Base-by-base conservation (phyloP, 2,113 vertebrate species). In the Oostethus manadensis region DNA sequence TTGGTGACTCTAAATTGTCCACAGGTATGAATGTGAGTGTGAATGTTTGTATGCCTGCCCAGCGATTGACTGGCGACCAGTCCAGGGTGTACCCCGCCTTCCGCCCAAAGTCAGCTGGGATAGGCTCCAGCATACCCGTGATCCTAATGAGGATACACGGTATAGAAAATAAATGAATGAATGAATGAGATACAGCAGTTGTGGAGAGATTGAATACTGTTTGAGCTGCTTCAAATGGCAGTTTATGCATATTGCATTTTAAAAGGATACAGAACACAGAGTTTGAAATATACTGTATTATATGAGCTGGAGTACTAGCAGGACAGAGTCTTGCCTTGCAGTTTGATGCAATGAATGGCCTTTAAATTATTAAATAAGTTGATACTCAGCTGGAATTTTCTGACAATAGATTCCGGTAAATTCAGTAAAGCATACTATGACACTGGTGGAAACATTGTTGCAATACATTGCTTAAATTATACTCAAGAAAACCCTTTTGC, bases 311-410 rank as follows among this genome's bases (percentile, higher is more conserved):
- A 64, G 17, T 21, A 26, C 1, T 23, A 56, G 13, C 21, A 58
- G 15, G n/a, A n/a, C 49, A 48, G 15, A 10, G 23, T 64, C n/a
- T 60, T 42, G 14, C 43, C 61, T 54, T 72, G 23, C n/a, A 44
- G 10, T 68, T 33, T 48, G 13, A 60, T 49, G 49, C 45, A 69
- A 56, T 60, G 70, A 40, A 20, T 51, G 48, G 33, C 60, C 59
- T 65, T 62, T 76, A n/a, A 70, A 57, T 58, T 74, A 49, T 50
- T 45, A 60, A 23, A 60, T 22, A n/a, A 59, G 51, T 15, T 56
- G 35, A 63, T 60, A 48, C 16, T 60, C 66, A 53, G 17, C n/a
- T 21, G 26, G 47, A 76, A 54, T 35, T 54, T 17, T 11, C 11
- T 35, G 29, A 54, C 51, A 35, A 29, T 51, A 11, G 29, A 18